These are phyloP conservation scores for Falcunculus frontatus DNA, from an alignment of 2,113 vertebrate species.

Conservation along the genomic window DNA sequence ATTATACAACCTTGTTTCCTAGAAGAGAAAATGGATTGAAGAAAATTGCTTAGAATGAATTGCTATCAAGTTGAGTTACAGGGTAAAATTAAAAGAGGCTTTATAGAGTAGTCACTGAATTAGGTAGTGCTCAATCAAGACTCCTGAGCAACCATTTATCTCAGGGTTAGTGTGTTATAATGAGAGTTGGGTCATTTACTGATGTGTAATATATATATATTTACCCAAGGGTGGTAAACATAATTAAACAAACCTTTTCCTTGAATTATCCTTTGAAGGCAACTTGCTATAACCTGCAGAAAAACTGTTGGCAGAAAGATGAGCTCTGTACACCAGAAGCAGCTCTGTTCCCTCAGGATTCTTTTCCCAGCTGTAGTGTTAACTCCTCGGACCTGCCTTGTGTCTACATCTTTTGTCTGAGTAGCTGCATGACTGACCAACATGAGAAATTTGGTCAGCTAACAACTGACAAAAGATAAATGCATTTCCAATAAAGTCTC, in stretches of 20 bases:
- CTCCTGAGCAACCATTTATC: not conserved
- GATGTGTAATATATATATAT: not conserved
- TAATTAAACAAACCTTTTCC: not conserved
- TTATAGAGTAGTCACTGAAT: not conserved
- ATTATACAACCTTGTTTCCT: constrained; percentile 10
- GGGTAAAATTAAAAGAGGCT: not conserved
- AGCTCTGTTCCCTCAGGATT: fast-evolving
- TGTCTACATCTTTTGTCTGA: not conserved
- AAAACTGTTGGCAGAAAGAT: not conserved
- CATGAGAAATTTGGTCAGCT: not conserved
- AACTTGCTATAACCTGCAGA: not conserved
- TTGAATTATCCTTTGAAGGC: not conserved
- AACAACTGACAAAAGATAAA: not conserved
- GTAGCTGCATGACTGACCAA: not conserved
- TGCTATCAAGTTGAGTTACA: not conserved
- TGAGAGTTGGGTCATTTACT: not conserved
- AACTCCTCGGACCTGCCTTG: not conserved
- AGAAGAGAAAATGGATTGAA: constrained; percentile 11
- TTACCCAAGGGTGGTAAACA: not conserved
- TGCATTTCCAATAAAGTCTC: not conserved
- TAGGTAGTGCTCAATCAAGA: not conserved
- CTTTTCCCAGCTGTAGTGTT: not conserved
- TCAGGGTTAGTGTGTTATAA: not conserved
- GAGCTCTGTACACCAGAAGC: not conserved
- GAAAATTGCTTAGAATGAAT: constrained; percentile 27